Evolutionary conservation across 1,140 invertebrate genomes (phyloP).

Genomic region (Thrips palmi): DNA sequence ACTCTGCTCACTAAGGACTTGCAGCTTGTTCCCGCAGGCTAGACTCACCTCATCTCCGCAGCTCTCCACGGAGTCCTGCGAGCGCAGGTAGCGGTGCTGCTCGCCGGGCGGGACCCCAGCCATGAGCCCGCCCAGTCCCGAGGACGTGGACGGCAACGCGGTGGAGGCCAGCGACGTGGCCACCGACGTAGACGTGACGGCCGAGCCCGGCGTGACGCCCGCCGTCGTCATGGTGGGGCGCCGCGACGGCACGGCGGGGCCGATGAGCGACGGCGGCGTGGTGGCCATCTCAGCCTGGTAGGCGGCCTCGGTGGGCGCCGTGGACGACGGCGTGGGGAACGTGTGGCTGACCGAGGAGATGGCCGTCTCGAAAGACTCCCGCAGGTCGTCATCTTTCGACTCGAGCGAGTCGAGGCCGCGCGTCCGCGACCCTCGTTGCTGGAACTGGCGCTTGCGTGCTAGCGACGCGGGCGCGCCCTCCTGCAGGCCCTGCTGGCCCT

Average conservation of each 20-base stretch:
- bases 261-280: too few species aligned
- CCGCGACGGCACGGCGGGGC: constrained; percentile 20
- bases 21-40: neutral
- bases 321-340: constrained; percentile 13
- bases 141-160: too few species aligned
- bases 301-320: constrained; percentile 14
- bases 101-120: too few species aligned
- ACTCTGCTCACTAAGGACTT: too few species aligned
- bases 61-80: constrained; percentile 25
- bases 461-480: too few species aligned
- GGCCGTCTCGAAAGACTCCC: constrained; percentile 37
- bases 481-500: too few species aligned
- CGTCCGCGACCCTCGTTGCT: too few species aligned
- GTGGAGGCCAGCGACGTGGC: neutral
- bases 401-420: constrained; percentile 34
- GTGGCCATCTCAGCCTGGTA: too few species aligned
- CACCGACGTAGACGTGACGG: constrained; percentile 7
- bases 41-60: constrained; percentile 23
- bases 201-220: constrained; percentile 10
- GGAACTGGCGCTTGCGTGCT: too few species aligned
- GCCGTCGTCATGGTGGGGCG: constrained; percentile 21
- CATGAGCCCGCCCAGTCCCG: too few species aligned
- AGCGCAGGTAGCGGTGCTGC: constrained; percentile 10
- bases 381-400: constrained; percentile 32
- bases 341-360: constrained; percentile 31